Base-by-base conservation (phyloP, 2,797 vertebrate genomes). In the Avahi laniger region DNA sequence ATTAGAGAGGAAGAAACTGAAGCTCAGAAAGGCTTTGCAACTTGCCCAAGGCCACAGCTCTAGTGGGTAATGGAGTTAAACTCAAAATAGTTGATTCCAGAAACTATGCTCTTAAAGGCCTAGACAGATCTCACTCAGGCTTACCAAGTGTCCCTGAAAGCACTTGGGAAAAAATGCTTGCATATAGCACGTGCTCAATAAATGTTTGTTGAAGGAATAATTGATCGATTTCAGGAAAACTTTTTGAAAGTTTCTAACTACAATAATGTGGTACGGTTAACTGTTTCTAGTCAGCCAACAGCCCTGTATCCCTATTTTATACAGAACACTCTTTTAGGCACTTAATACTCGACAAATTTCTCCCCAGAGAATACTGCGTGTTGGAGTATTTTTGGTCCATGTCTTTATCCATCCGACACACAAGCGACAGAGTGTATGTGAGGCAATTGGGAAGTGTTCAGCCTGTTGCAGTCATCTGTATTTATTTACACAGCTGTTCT, bases 401-500 rank as follows among this genome's bases (percentile, higher is more conserved):
- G 5, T 80, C 57, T 85, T 78, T 20, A 61, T 38, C 52, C 43
- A 4, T 76, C 72, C n/a, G 35, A 63, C 15, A 46, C 38, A 46
- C 48, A 80, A 15, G 50, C 84, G 52, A 33, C 28, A 33, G 50
- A 85, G 70, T 54, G 57, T 30, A 2, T 35, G 38, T 30, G 78
- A 82, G 70, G 87, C 30, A 15, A 5, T 1, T 41, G 48, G 59
- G 84, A 15, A 73, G 33, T 4, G 1, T 13, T 14, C 35, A 33
- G 93, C 73, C 92, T 54, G 52, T 48, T 46, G 41, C 41, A 75
- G 73, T 85, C 91, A 59, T 91, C 89, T 63, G 69, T 91, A 59
- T 95, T 97, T 98, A 97, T 98, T 98, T 98, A 96, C 85, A 98
- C 97, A 98, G 96, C 96, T 98, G 97, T 50, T 87, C 91, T 95